phyloP scores from a whole-genome alignment of 2,113 vertebrate species.

The Sander lucioperca region DNA sequence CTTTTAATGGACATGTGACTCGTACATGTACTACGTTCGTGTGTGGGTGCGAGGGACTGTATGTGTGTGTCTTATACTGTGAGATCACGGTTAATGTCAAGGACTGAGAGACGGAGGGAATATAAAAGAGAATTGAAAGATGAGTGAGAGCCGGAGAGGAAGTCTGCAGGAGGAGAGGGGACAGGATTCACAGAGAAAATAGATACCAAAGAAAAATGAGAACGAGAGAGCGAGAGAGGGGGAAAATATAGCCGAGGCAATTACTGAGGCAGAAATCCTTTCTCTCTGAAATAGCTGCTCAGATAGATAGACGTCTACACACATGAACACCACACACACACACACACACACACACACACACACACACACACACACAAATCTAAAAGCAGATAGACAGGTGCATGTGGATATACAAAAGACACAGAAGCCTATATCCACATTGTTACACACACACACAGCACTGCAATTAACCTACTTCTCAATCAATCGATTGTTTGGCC shows the following conservation, averaged over 20 bases:
- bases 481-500: neutral
- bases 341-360: constrained; percentile 26
- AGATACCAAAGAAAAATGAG: constrained; percentile 66
- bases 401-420: constrained; percentile 3
- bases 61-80: constrained; percentile 21
- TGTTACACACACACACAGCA: constrained; percentile 1
- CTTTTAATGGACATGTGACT: constrained; percentile 53
- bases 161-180: constrained; percentile 54
- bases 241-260: constrained; percentile 76
- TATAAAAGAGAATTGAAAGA: constrained; percentile 43
- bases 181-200: constrained; percentile 59
- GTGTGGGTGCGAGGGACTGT: constrained; percentile 8
- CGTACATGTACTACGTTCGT: constrained; percentile 3
- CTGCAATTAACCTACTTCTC: neutral
- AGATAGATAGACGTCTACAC: constrained; percentile 73
- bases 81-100: constrained; percentile 62
- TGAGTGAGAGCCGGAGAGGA: constrained; percentile 35
- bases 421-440: neutral
- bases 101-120: constrained; percentile 47
- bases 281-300: constrained; percentile 81
- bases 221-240: constrained; percentile 25
- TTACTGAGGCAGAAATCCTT: constrained; percentile 82
- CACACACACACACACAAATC: constrained; percentile 19
- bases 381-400: neutral
- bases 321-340: constrained; percentile 25